Evolutionary conservation across 1,140 invertebrate species (phyloP).

Genomic region (Stegodyphus dumicola): DNA sequence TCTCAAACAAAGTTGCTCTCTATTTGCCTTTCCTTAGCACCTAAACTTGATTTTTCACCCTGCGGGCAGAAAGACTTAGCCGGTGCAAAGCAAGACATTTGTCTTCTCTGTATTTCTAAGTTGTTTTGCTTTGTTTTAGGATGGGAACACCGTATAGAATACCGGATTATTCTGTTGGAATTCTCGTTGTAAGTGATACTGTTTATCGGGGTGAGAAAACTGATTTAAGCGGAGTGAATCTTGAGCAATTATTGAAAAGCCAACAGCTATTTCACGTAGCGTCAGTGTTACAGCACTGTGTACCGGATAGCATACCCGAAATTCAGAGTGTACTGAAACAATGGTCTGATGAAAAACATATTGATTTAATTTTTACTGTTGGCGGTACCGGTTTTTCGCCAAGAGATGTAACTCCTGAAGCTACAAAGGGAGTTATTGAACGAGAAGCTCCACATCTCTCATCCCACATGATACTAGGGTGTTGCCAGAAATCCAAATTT

Average conservation of each 20-base stretch:
- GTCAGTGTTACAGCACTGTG: neutral
- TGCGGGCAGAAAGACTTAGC: no score
- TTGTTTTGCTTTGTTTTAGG: no score
- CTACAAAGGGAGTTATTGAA: slow-evolving; percentile 74
- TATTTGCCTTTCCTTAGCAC: no score
- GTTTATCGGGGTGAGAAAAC: slow-evolving; percentile 8
- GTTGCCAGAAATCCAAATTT: slow-evolving; percentile 85
- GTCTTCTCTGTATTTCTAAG: no score
- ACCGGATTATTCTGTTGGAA: neutral
- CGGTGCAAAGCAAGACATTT: no score
- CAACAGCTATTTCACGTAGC: neutral
- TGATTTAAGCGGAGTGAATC: slow-evolving; percentile 21
- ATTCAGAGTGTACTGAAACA: slow-evolving; percentile 12
- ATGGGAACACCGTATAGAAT: neutral
- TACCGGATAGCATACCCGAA: neutral
- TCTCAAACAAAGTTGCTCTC: no score
- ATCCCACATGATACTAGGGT: slow-evolving; percentile 78
- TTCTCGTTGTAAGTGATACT: slow-evolving; percentile 40
- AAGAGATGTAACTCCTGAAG: slow-evolving; percentile 94
- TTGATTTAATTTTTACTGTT: slow-evolving; percentile 83
- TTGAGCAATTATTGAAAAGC: neutral
- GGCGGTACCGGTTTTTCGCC: slow-evolving; percentile 92
- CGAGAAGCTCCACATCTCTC: slow-evolving; percentile 81
- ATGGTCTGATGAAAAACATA: slow-evolving; percentile 33
- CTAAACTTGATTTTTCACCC: no score